Conservation (phyloP, 2,888 invertebrate genomes). For the Lithophane leautieri region DNA sequence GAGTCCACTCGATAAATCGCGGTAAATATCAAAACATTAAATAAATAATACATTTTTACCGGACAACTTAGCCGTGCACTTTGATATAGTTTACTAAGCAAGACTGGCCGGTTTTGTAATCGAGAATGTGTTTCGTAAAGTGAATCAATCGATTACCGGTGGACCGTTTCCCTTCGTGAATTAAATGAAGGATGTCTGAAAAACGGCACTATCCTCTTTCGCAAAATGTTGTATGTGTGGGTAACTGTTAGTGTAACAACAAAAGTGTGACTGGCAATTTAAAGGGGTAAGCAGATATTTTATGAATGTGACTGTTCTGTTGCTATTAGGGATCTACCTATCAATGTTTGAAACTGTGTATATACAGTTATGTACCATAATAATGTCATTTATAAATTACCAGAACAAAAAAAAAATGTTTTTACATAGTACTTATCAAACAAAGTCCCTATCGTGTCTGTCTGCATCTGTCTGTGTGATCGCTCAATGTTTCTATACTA, state of each 20-base stretch:
- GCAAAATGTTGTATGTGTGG: conserved; percentile 29
- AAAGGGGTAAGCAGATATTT: too few relatives aligned
- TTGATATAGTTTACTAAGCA: conserved; percentile 62
- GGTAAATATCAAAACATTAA: conserved; percentile 70
- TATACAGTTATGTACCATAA: not conserved
- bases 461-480: too few relatives aligned
- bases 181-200: conserved; percentile 60
- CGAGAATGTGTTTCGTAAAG: conserved; percentile 60
- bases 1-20: conserved; percentile 67
- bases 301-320: too few relatives aligned
- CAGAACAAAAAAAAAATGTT: not conserved
- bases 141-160: conserved; percentile 44
- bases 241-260: not conserved
- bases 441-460: too few relatives aligned
- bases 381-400: not conserved
- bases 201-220: conserved; percentile 45
- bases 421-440: too few relatives aligned
- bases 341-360: not conserved
- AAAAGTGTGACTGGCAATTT: not conserved
- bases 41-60: conserved; percentile 72
- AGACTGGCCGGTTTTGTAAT: conserved; percentile 57
- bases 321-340: not conserved
- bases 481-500: too few relatives aligned
- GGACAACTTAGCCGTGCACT: conserved; percentile 48
- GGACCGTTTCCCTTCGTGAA: conserved; percentile 45